Conservation (phyloP, 2,888 invertebrate genomes). For the Gonocerus acuteangulatus region DNA sequence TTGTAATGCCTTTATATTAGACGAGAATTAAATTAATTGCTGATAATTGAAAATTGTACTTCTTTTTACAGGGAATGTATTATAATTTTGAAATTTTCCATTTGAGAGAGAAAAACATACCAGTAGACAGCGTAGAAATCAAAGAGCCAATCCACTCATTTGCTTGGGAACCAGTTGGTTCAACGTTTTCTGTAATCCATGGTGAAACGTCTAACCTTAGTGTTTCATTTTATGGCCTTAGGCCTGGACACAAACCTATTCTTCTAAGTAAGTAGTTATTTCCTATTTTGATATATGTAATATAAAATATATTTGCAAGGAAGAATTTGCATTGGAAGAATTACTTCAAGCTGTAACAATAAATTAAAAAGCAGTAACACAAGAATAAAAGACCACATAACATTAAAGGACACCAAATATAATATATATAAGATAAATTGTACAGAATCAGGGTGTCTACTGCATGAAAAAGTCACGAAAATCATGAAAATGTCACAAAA, state of each 20-base stretch:
- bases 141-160: constrained; percentile 89
- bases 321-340: too few relatives aligned
- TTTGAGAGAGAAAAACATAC: constrained; percentile 94
- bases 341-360: too few relatives aligned
- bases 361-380: too few relatives aligned
- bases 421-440: too few relatives aligned
- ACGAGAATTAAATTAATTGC: constrained; percentile 6
- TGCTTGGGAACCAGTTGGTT: constrained; percentile 96
- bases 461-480: too few relatives aligned
- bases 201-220: constrained; percentile 78
- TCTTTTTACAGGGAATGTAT: constrained; percentile 66
- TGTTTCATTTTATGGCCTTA: constrained; percentile 88
- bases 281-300: not conserved
- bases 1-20: not conserved
- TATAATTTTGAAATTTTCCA: constrained; percentile 99
- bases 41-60: constrained; percentile 6
- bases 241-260: constrained; percentile 81
- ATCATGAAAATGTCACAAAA: too few relatives aligned
- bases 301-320: too few relatives aligned
- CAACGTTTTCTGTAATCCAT: constrained; percentile 93
- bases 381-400: too few relatives aligned
- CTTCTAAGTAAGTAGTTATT: constrained; percentile 68
- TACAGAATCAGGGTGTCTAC: too few relatives aligned
- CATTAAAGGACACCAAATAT: too few relatives aligned
- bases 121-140: constrained; percentile 94